Evolutionary conservation across 2,888 invertebrate species (phyloP), one percentile per base, ranked within the genome.

Genomic region (Chironomus tentans): DNA sequence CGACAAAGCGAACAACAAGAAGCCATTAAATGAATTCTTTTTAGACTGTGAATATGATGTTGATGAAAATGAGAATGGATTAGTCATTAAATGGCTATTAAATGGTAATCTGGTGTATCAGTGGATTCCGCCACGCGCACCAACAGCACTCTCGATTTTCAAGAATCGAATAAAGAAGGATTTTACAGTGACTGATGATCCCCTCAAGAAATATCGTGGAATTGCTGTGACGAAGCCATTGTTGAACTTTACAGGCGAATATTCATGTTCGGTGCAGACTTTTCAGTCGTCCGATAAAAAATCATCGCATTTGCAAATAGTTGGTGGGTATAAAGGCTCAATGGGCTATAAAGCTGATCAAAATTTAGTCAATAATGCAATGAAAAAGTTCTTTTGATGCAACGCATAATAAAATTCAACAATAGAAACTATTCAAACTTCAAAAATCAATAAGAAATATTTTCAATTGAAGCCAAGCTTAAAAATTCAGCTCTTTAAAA

Each of bases 181-280:
- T 78, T 82, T 82, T 78, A 81, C 81, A 61, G 79, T 77, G 4
- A 76, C 77, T 4, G 70, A 77, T 21, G 71, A 77, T 48, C 62
- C 75, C 81, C 78, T 65, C 15, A 82, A 83, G 78, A 83, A 82
- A 80, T 83, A 84, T 78, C 82, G 84, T 78, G 82, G 83, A 77
- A 82, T 84, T 80, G 81, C 83, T 79, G 83, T 84, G 80, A 82
- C 80, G 79, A 82, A 83, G 78, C 84, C 84, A 77, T 82, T 83
- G 80, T 83, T 84, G 83, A 84, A 84, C 80, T 82, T 84, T 82
- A 84, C 84, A 76, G 84, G 84, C 71, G 84, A 84, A 79, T 84
- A 84, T 78, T 82, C 83, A 76, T 84, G 84, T 80, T 81, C 82
- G 76, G 84, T 84, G 77, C 83, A 84, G 80, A 83, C 84, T 76